Evolutionary conservation across 2,797 vertebrate genomes (phyloP).

Genomic region (Macrochelys suwanniensis): DNA sequence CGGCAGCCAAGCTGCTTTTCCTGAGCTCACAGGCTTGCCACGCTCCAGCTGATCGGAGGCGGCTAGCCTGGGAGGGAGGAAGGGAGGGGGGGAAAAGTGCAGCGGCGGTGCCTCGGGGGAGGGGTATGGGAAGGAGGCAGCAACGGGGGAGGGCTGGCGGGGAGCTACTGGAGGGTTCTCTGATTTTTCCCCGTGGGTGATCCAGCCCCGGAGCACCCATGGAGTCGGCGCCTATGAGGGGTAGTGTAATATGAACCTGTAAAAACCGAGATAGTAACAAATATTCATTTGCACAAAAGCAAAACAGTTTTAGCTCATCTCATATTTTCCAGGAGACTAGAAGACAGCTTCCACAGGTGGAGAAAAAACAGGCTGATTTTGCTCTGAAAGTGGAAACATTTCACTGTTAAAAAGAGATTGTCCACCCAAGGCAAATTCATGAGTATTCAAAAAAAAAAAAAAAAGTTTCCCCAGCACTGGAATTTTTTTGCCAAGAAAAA

Average conservation of each 20-base stretch:
- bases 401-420: neutral
- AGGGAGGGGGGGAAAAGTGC: too few species aligned
- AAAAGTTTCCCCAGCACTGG: neutral
- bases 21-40: too few species aligned
- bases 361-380: rapidly evolving
- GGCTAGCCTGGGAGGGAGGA: too few species aligned
- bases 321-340: neutral
- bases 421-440: too few species aligned
- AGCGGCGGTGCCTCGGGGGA: too few species aligned
- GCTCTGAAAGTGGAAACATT: neutral
- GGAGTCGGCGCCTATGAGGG: neutral
- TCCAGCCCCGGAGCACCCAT: too few species aligned
- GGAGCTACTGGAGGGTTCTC: too few species aligned
- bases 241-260: neutral
- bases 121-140: too few species aligned
- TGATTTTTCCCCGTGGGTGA: too few species aligned
- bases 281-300: neutral
- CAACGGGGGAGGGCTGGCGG: too few species aligned
- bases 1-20: too few species aligned
- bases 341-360: rapidly evolving
- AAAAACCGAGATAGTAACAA: neutral
- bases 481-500: rapidly evolving
- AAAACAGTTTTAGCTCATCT: neutral
- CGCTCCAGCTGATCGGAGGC: too few species aligned
- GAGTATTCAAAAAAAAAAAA: neutral